Base-by-base conservation (phyloP, 2,888 invertebrate genomes). In the Allolobophora icterica region DNA sequence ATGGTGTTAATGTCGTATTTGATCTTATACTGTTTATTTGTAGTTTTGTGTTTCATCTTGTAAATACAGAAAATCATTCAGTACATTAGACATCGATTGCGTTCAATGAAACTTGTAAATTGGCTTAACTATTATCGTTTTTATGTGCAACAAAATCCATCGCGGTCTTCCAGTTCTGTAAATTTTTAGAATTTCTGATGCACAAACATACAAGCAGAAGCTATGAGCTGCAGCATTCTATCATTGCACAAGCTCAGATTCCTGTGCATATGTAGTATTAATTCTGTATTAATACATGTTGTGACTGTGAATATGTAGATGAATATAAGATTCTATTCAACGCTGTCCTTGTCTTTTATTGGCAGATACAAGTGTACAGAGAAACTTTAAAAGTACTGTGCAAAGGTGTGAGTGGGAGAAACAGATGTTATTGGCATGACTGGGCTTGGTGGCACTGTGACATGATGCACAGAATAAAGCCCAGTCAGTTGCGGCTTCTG, bases 101-200 rank as follows among this genome's bases (percentile, higher is more conserved):
- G 71, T 71, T 71, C 71, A 71, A 71, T n/a, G 71, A 71, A 58
- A 71, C 71, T 71, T 71, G 71, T 71, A 71, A 71, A 71, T 71
- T 71, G 4, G 71, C 71, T 71, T 71, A 71, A 71, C 71, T n/a
- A n/a, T 71, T 71, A 71, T 71, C n/a, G 30, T 71, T 71, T 6
- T 71, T n/a, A 71, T 71, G 71, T 71, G 71, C 71, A 71, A 71
- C 71, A 71, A n/a, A 71, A 71, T 71, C 71, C 5, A 3, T 8
- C 71, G n/a, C 8, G 8, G 71, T 71, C 71, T 71, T 71, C 71
- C 71, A 71, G n/a, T 30, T 71, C 30, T 71, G 71, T 71, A 71
- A 71, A 71, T 71, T n/a, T n/a, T 8, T 8, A 11, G 30, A 11
- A 71, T 71, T n/a, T 71, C n/a, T 71, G 71, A 0, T 71, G 71